Evolutionary conservation across 2,888 invertebrate species (phyloP).

Genomic region (Neoscelio sp.): DNA sequence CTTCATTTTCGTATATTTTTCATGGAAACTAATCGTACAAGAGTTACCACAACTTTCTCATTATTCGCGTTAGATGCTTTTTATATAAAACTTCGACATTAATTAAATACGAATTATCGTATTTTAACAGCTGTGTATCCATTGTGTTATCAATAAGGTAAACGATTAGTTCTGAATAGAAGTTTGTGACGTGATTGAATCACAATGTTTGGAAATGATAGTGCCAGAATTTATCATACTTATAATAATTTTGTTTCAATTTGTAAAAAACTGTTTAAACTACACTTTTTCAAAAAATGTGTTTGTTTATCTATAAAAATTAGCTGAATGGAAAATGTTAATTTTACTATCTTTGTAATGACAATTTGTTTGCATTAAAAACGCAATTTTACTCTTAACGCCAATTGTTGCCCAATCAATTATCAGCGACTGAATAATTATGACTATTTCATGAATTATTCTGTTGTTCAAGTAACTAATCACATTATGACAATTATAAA

Average conservation of each 20-base stretch:
- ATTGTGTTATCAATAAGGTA: constrained; percentile 19
- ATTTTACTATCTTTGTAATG: no score
- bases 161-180: not conserved
- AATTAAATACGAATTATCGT: constrained; percentile 4
- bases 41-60: constrained; percentile 14
- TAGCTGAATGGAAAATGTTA: no score
- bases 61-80: constrained; percentile 20
- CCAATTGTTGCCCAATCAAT: constrained; percentile 23
- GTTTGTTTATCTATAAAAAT: no score
- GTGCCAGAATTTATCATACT: not conserved
- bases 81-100: constrained; percentile 31
- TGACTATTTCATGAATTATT: constrained; percentile 45
- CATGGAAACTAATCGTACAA: not conserved
- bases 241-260: not conserved
- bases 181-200: constrained; percentile 4
- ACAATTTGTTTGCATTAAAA: not conserved
- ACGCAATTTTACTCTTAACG: constrained; percentile 13
- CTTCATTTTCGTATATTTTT: constrained; percentile 19
- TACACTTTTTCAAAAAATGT: no score
- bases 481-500: constrained; percentile 41
- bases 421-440: constrained; percentile 31
- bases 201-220: not conserved
- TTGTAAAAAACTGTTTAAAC: not conserved
- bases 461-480: constrained; percentile 28
- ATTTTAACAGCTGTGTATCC: constrained; percentile 26